Base-by-base conservation (phyloP, 1,140 invertebrate species). In the Ctenoplectra terminalis region DNA sequence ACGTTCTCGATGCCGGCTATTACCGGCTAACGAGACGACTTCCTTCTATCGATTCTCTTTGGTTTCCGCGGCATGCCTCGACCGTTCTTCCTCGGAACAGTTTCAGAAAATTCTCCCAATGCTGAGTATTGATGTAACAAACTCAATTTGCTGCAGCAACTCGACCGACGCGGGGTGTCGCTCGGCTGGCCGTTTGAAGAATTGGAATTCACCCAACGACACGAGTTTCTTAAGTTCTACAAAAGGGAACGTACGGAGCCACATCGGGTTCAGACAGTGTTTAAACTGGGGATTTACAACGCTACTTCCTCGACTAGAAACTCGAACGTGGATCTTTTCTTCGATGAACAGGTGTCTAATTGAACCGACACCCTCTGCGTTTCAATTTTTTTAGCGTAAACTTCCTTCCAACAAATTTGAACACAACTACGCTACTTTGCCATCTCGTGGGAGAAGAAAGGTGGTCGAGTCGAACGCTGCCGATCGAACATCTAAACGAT, bases 401-500 rank as follows among this genome's bases (percentile, higher is more conserved):
- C n/a, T n/a, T n/a, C n/a, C n/a, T n/a, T n/a, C n/a, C n/a, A n/a
- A n/a, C n/a, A n/a, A n/a, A n/a, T n/a, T n/a, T n/a, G n/a, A n/a
- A n/a, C n/a, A n/a, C n/a, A n/a, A n/a, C 26, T 8, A 26, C 15
- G 37, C n/a, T 66, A 66, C 26, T 13, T 66, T 31, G 0, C 26
- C 26, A 31, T 31, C 17, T 34, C 11, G 7, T 1, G 34, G 4
- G 2, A 11, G 20, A 6, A 11, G 20, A 20, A 56, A 69, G 23
- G 50, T 69, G 63, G 26, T 67, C 37, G 46, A 2, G n/a, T 26
- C 29, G 17, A 20, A 15, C 67, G 46, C 50, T 52, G 43, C 9
- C 75, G 29, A 71, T 74, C 78, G 83, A 43, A 46, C 82, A 78
- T 82, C 69, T 26, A 63, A 83, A 87, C 81, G 76, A 87, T 77